Base-by-base conservation (phyloP, 2,888 invertebrate genomes). In the Cheilosia urbana region DNA sequence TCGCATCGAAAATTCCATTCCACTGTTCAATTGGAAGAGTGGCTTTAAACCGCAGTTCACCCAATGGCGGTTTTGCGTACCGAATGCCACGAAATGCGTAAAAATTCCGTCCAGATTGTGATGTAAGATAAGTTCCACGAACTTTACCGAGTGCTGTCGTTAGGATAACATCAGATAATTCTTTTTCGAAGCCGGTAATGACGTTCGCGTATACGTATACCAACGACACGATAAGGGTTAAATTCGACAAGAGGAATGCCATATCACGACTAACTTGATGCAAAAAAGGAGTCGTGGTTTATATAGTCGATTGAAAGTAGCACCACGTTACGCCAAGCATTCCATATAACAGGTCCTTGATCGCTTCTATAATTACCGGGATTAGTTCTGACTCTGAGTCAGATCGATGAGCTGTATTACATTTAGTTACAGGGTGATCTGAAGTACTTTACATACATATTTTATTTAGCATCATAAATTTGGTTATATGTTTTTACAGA, bases 1-100 rank as follows among this genome's bases (percentile, higher is more conserved):
- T 93, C 2, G 94, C 95, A 89, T 95, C 93, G 58, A 94, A 93
- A 19, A 92, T 91, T 4, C 90, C 91, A 15, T 90, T 89, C 93
- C 95, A 95, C 15, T 91, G 90, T 45, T 92, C 90, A 9, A 93
- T 92, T 1, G 93, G 93, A 40, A 92, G 90, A 0, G 95, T 94
- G 6, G 93, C 89, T 68, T 89, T 89, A 58, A 92, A 92, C 2
- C 92, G 90, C 15, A 91, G 72, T 1, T 88, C 87, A 11, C 90
- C 90, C 2, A 91, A 83, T 0, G 92, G 92, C 0, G 92, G 88
- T 62, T 91, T 90, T 19, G 92, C 92, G 79, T 92, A 92, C 0
- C 90, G 90, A 62, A 92, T 91, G 19, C 92, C 92, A 0, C 92
- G 91, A 68, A 92, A 92, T 17, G 92, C 92, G 77, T 91, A 91